Percentiles rank a stretch among this genome's conserved stretches.
These are phyloP conservation scores for Tortricodes alternella DNA, from an alignment of 2,888 invertebrate species.

Conservation along the genomic window DNA sequence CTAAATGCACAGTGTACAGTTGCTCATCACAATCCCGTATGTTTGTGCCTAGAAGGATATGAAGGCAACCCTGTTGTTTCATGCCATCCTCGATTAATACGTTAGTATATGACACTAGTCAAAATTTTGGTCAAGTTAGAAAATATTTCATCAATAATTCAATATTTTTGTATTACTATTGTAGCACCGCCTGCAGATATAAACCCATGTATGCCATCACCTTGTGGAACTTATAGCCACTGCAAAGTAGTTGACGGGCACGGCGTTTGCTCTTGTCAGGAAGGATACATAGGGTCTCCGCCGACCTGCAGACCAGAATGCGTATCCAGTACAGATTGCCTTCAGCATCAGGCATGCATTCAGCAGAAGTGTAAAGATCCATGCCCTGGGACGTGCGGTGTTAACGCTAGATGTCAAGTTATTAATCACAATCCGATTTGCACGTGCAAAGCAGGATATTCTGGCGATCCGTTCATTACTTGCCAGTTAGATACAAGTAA, in stretches of 20 bases:
- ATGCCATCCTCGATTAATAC: slow-evolving; percentile 74
- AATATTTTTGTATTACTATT: slow-evolving; percentile 44
- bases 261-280: slow-evolving; percentile 90
- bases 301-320: slow-evolving; percentile 90
- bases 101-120: slow-evolving; percentile 56
- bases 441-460: slow-evolving; percentile 87
- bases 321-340: slow-evolving; percentile 89
- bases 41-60: slow-evolving; percentile 89
- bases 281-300: slow-evolving; percentile 88
- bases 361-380: slow-evolving; percentile 89
- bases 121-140: too few relatives aligned
- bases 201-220: slow-evolving; percentile 88
- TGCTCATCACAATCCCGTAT: slow-evolving; percentile 91
- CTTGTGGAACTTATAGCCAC: slow-evolving; percentile 90
- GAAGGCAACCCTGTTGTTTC: slow-evolving; percentile 88
- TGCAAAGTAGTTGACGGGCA: slow-evolving; percentile 88
- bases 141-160: too few relatives aligned
- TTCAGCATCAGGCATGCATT: slow-evolving; percentile 87
- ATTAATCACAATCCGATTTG: slow-evolving; percentile 92
- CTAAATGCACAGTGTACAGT: slow-evolving; percentile 90
- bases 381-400: slow-evolving; percentile 89
- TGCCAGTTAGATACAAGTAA: slow-evolving; percentile 85
- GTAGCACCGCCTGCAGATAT: slow-evolving; percentile 70
- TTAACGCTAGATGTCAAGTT: slow-evolving; percentile 88
- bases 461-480: slow-evolving; percentile 90